A percentile compares a stretch with the other conserved stretches of the same genome.
These are phyloP conservation scores for Squalus acanthias DNA, from an alignment of 2,797 vertebrate species.

Conservation along the genomic window DNA sequence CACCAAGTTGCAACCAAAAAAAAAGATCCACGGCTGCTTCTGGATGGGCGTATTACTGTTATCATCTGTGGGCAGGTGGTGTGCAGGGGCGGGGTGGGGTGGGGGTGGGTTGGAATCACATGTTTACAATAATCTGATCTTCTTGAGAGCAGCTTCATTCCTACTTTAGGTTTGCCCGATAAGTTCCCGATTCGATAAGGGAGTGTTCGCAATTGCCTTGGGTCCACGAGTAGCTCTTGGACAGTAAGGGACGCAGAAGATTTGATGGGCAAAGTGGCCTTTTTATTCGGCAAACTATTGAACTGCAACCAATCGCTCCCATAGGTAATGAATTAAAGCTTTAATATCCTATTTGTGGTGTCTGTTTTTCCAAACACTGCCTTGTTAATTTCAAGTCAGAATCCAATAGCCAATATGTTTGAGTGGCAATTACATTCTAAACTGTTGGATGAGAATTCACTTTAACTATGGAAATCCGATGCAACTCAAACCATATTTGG, in stretches of 20 bases:
- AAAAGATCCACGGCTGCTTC: background rate
- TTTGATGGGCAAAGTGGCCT: background rate
- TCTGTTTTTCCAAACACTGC: background rate
- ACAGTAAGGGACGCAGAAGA: background rate
- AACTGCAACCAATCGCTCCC: background rate
- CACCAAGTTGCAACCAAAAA: background rate
- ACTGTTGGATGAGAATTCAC: background rate
- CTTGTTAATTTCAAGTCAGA: background rate
- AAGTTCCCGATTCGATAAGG: background rate
- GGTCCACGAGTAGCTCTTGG: background rate
- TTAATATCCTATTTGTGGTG: background rate
- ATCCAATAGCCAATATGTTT: background rate
- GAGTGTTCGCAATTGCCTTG: background rate
- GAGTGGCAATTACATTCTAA: background rate
- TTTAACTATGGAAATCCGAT: background rate
- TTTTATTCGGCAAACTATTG: background rate
- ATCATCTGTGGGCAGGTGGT: background rate
- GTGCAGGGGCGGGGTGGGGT: too few species aligned
- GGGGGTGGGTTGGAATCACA: background rate
- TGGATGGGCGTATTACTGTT: background rate
- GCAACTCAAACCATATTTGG: background rate
- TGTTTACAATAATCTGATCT: background rate
- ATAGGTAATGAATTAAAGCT: background rate
- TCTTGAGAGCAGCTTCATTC: background rate
- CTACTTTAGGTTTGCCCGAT: background rate